Percentiles rank a stretch among this genome's conserved stretches.
Conservation (phyloP, 2,113 vertebrate genomes). For the Hiodon tergisus region DNA sequence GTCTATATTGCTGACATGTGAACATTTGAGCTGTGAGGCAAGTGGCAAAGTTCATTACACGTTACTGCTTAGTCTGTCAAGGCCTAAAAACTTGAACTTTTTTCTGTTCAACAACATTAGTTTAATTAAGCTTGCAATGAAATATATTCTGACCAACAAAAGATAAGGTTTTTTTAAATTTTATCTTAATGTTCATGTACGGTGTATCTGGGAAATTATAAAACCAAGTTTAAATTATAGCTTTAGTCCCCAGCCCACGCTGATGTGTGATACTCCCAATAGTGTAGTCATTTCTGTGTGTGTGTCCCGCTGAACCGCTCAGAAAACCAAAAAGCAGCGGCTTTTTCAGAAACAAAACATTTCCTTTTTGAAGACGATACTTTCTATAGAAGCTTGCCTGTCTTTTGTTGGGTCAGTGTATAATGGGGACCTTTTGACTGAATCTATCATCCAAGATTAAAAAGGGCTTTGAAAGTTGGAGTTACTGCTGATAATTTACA, state of each 20-base stretch:
- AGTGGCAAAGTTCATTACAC: not conserved
- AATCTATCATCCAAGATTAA: constrained; percentile 16
- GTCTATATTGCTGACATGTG: not conserved
- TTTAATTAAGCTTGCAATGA: not conserved
- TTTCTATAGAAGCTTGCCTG: constrained; percentile 3
- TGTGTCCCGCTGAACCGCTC: too few species aligned
- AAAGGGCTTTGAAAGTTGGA: not conserved
- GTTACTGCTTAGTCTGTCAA: not conserved
- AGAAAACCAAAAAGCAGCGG: too few species aligned
- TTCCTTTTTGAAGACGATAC: constrained; percentile 7
- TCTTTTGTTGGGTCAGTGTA: not conserved
- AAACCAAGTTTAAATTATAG: too few species aligned
- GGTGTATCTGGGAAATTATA: too few species aligned
- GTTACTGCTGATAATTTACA: not conserved
- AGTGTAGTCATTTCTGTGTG: too few species aligned
- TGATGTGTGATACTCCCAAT: too few species aligned
- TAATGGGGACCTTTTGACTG: constrained; percentile 3
- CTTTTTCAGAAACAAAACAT: too few species aligned
- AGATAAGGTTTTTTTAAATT: too few species aligned
- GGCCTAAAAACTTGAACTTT: constrained; percentile 14
- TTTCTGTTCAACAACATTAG: not conserved
- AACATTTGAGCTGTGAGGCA: not conserved
- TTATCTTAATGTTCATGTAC: too few species aligned
- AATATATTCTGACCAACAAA: not conserved
- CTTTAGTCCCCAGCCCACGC: too few species aligned